Conservation (phyloP, 2,797 vertebrate genomes). For the Chiroxiphia lanceolata region DNA sequence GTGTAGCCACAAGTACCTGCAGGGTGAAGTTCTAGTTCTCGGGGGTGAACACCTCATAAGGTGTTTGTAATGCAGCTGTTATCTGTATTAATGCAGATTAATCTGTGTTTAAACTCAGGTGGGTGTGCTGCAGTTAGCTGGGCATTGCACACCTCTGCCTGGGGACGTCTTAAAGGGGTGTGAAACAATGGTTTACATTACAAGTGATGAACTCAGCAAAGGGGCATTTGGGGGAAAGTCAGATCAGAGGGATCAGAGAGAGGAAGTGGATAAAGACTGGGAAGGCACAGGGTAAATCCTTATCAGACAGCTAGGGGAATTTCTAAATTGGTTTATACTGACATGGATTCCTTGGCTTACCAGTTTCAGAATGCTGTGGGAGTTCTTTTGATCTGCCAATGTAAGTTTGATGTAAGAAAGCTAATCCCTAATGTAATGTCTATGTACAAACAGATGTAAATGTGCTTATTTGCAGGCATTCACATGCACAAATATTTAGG, state of each 20-base stretch:
- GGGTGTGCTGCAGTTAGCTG: neutral
- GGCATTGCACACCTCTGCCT: neutral
- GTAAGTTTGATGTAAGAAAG: neutral
- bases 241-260: neutral
- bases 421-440: neutral
- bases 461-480: neutral
- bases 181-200: neutral
- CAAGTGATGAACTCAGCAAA: neutral
- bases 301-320: neutral
- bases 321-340: neutral
- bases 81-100: too few relatives aligned
- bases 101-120: neutral
- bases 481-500: neutral
- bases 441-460: neutral
- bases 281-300: neutral
- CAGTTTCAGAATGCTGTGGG: neutral
- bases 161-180: neutral
- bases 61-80: neutral
- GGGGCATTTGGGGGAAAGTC: neutral
- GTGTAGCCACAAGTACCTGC: fast-evolving
- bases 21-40: neutral
- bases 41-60: neutral
- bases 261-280: neutral
- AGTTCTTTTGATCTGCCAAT: neutral
- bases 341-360: neutral